A percentile compares a stretch with the other conserved stretches of the same genome.
These are phyloP conservation scores for Alviniconcha marisindica DNA, from an alignment of 1,140 invertebrate genomes.

Conservation along the genomic window DNA sequence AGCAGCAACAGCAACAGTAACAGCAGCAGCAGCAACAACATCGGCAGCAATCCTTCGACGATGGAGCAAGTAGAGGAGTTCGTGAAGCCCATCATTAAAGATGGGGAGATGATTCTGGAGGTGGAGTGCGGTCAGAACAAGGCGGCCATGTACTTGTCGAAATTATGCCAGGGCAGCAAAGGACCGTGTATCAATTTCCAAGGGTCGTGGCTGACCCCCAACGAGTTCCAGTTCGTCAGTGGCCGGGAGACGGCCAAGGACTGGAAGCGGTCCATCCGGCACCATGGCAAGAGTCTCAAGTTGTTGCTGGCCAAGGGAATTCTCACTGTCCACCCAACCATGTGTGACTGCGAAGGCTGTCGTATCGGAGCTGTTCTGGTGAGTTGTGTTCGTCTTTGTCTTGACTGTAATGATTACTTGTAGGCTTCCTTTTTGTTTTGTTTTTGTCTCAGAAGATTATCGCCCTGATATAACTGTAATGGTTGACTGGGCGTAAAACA, in stretches of 20 bases:
- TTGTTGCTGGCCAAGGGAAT: slow-evolving; percentile 78
- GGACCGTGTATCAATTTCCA: slow-evolving; percentile 76
- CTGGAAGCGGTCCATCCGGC: slow-evolving; percentile 79
- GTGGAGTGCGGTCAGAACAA: slow-evolving; percentile 77
- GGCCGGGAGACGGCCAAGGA: slow-evolving; percentile 79
- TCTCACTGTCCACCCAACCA: slow-evolving; percentile 75
- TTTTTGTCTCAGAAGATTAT: neutral
- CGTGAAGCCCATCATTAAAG: slow-evolving; percentile 70
- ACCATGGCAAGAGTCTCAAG: slow-evolving; percentile 78
- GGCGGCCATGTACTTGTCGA: slow-evolving; percentile 74
- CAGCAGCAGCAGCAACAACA: slow-evolving; percentile 31
- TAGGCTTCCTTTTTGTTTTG: neutral
- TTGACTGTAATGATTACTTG: neutral
- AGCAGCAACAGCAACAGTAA: neutral
- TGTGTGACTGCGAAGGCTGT: slow-evolving; percentile 76
- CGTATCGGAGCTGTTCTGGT: slow-evolving; percentile 60
- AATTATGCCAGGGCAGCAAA: slow-evolving; percentile 76
- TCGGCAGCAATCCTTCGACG: neutral
- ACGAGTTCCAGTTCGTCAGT: slow-evolving; percentile 78
- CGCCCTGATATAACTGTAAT: too few relatives aligned
- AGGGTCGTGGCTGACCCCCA: slow-evolving; percentile 77
- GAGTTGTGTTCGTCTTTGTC: slow-evolving; percentile 38
- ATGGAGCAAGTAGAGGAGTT: slow-evolving; percentile 66
- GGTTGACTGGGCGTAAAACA: too few relatives aligned
- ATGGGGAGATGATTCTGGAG: slow-evolving; percentile 75